Evolutionary conservation across 2,113 vertebrate genomes (phyloP).

Genomic region (Bubo blakistoni): DNA sequence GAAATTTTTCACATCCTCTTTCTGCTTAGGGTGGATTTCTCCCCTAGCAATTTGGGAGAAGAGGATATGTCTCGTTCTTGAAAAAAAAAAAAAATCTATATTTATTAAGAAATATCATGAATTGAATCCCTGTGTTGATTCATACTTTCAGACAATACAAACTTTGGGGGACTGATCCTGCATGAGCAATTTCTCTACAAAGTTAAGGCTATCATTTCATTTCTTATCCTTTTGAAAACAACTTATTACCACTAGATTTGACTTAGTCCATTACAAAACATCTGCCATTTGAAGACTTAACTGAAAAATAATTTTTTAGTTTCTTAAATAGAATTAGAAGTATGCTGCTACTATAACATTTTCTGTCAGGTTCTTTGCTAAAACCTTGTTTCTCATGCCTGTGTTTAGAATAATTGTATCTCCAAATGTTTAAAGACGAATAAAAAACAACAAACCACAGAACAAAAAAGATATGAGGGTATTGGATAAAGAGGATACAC

Average conservation of each 20-base stretch:
- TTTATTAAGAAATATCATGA: not conserved
- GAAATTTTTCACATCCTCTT: not conserved
- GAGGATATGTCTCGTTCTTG: rapidly evolving
- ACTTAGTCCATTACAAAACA: not conserved
- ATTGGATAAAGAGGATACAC: not conserved
- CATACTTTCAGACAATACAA: not conserved
- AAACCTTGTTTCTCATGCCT: not conserved
- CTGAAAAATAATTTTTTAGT: not conserved
- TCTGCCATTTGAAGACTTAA: not conserved
- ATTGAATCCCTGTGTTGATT: not conserved
- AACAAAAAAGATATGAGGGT: not conserved
- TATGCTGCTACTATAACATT: not conserved
- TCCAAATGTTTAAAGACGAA: not conserved
- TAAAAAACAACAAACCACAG: not conserved
- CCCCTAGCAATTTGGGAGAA: not conserved
- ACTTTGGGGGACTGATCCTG: not conserved
- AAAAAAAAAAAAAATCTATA: not conserved
- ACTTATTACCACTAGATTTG: not conserved
- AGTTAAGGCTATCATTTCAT: not conserved
- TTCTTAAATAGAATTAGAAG: not conserved
- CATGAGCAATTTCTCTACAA: not conserved
- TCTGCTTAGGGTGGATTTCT: not conserved
- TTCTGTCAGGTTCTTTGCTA: not conserved
- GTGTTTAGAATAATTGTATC: not conserved
- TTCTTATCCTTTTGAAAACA: not conserved